Conservation (phyloP, 2,888 invertebrate species). For the Drymonia ruficornis region DNA sequence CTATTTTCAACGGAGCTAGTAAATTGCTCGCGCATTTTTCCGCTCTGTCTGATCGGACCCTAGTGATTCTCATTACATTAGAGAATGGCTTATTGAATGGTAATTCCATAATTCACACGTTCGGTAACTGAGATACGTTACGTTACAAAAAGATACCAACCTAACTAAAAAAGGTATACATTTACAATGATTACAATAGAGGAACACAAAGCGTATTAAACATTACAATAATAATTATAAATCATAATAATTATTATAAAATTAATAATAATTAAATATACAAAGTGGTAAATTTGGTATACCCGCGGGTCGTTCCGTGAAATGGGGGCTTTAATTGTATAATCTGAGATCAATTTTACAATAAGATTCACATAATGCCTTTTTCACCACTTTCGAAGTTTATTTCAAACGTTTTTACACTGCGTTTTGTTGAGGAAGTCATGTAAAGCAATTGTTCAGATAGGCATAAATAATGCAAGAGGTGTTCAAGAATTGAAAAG, state of each 20-base stretch:
- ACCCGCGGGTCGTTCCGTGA: slow-evolving; percentile 61
- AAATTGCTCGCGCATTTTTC: no score
- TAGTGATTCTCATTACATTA: not conserved
- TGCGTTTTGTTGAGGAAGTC: slow-evolving; percentile 14
- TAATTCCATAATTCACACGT: slow-evolving; percentile 25
- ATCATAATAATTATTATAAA: slow-evolving; percentile 6
- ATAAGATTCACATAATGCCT: slow-evolving; percentile 58
- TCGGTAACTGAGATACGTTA: slow-evolving; percentile 15
- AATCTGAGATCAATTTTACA: slow-evolving; percentile 73
- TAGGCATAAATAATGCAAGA: not conserved
- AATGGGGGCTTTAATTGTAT: slow-evolving; percentile 47
- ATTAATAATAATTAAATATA: slow-evolving; percentile 52
- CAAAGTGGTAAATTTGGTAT: slow-evolving; percentile 79
- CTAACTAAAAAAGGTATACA: slow-evolving; percentile 45
- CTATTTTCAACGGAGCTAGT: no score
- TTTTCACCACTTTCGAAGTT: slow-evolving; percentile 24
- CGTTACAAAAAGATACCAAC: slow-evolving; percentile 31
- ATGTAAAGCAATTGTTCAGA: slow-evolving; percentile 1
- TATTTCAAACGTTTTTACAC: slow-evolving; percentile 9
- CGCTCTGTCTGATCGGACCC: no score
- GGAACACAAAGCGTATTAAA: slow-evolving; percentile 77
- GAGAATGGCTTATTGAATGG: slow-evolving; percentile 12
- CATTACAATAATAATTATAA: slow-evolving; percentile 42
- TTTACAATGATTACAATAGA: slow-evolving; percentile 66
- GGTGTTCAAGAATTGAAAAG: not conserved